phyloP scores from a whole-genome alignment of 2,113 vertebrate species.

The Mellivora capensis region DNA sequence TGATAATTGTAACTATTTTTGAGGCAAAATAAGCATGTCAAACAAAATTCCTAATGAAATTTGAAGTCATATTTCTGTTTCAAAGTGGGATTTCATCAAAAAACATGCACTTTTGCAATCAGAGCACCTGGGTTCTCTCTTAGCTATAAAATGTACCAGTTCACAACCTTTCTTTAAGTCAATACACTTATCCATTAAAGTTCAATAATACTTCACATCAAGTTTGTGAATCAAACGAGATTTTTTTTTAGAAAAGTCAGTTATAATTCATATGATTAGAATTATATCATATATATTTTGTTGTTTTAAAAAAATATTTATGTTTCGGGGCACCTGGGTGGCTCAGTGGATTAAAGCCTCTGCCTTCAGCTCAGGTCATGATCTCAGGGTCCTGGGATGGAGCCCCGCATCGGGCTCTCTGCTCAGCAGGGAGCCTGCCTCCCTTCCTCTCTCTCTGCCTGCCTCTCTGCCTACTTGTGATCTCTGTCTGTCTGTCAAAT shows the following conservation, averaged over 20 bases:
- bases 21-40: constrained; percentile 16
- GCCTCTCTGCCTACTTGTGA: no score
- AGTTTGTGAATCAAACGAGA: constrained; percentile 2
- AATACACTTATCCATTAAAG: not conserved
- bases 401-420: no score
- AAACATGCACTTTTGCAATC: not conserved
- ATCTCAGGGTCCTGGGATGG: no score
- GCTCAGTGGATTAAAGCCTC: no score
- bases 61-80: constrained; percentile 2
- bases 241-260: not conserved
- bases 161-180: constrained; percentile 18
- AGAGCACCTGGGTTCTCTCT: not conserved
- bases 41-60: constrained; percentile 1
- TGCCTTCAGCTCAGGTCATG: no score
- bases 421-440: no score
- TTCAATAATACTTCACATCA: not conserved
- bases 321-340: no score
- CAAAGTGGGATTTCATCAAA: not conserved
- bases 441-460: no score
- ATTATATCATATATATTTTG: not conserved
- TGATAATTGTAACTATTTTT: constrained; percentile 6
- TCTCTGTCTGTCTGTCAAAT: no score
- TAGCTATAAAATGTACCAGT: not conserved
- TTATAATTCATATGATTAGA: not conserved
- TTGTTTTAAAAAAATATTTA: not conserved